These are phyloP conservation scores for Doryteuthis pealeii DNA, from an alignment of 1,140 invertebrate genomes.

Conservation along the genomic window DNA sequence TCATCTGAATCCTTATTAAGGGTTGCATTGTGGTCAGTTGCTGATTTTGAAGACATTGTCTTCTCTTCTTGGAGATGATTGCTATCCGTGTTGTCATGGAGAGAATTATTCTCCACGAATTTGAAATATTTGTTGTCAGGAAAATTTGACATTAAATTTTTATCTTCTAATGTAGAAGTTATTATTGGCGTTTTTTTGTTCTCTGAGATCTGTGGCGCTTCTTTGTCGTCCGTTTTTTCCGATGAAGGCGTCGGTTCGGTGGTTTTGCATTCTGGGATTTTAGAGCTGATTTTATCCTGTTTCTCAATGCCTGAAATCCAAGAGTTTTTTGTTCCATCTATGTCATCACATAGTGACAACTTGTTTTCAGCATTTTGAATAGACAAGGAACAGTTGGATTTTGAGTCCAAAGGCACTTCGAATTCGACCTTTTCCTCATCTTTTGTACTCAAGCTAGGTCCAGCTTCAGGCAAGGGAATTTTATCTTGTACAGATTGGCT, in stretches of 20 bases:
- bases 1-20: neutral
- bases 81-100: neutral
- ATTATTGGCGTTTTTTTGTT: neutral
- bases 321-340: neutral
- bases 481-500: no score
- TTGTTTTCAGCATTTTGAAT: neutral
- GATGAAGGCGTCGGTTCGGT: no score
- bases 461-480: no score
- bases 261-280: neutral
- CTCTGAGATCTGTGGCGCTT: neutral
- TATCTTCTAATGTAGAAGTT: slow-evolving; percentile 1
- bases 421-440: neutral
- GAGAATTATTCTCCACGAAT: neutral
- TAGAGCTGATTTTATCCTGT: neutral
- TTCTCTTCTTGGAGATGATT: neutral
- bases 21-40: neutral
- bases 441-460: no score
- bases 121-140: neutral
- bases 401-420: neutral
- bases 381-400: neutral
- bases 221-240: neutral
- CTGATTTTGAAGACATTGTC: neutral
- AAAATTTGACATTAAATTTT: neutral
- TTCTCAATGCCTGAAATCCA: neutral
- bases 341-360: neutral